A percentile compares a stretch with the other conserved stretches of the same genome.
Conservation (phyloP, 2,888 invertebrate species). For the Unio delphinus region DNA sequence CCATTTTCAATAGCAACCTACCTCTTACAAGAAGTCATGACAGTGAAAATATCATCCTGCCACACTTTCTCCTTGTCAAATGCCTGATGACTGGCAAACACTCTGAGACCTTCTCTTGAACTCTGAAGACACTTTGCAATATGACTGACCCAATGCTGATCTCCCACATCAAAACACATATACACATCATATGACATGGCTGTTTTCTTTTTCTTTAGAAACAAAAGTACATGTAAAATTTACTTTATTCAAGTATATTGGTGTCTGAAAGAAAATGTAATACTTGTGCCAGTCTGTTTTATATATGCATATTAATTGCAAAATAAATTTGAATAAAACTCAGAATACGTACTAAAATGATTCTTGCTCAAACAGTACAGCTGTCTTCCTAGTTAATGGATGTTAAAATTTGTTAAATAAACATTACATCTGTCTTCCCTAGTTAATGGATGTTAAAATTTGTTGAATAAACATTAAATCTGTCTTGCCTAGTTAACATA, state of each 20-base stretch:
- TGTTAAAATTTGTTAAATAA: too few relatives aligned
- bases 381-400: too few relatives aligned
- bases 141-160: slow-evolving; percentile 32
- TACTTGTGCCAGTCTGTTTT: too few relatives aligned
- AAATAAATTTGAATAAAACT: neutral
- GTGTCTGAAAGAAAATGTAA: too few relatives aligned
- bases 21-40: slow-evolving; percentile 54
- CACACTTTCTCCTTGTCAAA: slow-evolving; percentile 45
- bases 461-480: too few relatives aligned
- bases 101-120: slow-evolving; percentile 31
- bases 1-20: slow-evolving; percentile 14
- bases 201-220: slow-evolving; percentile 3
- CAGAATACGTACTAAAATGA: neutral
- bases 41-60: slow-evolving; percentile 54
- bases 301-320: too few relatives aligned
- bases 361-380: too few relatives aligned
- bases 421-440: too few relatives aligned
- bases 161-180: slow-evolving; percentile 43
- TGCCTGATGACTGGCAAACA: slow-evolving; percentile 32
- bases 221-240: neutral
- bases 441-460: too few relatives aligned
- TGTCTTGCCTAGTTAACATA: too few relatives aligned
- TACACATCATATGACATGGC: slow-evolving; percentile 49
- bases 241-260: too few relatives aligned
- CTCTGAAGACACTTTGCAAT: slow-evolving; percentile 33